These are phyloP conservation scores for Melopsittacus undulatus DNA, from an alignment of 2,797 vertebrate species.

Conservation along the genomic window DNA sequence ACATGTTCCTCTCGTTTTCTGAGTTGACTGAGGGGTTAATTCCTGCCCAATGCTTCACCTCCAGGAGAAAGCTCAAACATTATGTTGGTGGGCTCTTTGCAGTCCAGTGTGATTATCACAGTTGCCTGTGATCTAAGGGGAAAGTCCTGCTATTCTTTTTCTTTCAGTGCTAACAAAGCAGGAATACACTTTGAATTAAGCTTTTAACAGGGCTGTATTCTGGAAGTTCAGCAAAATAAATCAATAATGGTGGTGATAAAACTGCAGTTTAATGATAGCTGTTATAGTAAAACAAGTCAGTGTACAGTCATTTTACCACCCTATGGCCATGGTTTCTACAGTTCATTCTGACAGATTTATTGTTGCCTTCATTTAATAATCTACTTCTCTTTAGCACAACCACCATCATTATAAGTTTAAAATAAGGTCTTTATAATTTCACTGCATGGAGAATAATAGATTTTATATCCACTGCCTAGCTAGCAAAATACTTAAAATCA, in stretches of 20 bases:
- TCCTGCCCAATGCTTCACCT: neutral
- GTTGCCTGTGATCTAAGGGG: neutral
- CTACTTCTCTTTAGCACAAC: constrained; percentile 64
- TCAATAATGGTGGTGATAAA: constrained; percentile 73
- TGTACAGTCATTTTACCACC: constrained; percentile 65
- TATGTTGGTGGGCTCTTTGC: neutral
- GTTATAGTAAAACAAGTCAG: constrained; percentile 62
- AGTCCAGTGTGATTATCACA: neutral
- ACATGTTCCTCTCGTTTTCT: neutral
- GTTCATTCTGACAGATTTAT: constrained; percentile 71
- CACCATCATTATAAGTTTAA: constrained; percentile 33
- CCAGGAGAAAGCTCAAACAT: neutral
- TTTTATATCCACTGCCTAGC: neutral
- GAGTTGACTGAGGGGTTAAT: rapidly evolving
- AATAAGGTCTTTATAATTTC: constrained; percentile 63
- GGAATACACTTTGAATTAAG: constrained; percentile 51
- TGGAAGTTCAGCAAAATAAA: constrained; percentile 66
- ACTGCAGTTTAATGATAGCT: constrained; percentile 67
- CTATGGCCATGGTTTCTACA: constrained; percentile 44
- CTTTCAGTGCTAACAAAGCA: constrained; percentile 33
- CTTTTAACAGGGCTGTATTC: constrained; percentile 67
- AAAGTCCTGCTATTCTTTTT: neutral
- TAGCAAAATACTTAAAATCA: constrained; percentile 34
- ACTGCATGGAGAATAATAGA: neutral
- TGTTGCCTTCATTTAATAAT: constrained; percentile 68